Evolutionary conservation across 2,888 invertebrate species (phyloP).

Genomic region (Lagria hirta): DNA sequence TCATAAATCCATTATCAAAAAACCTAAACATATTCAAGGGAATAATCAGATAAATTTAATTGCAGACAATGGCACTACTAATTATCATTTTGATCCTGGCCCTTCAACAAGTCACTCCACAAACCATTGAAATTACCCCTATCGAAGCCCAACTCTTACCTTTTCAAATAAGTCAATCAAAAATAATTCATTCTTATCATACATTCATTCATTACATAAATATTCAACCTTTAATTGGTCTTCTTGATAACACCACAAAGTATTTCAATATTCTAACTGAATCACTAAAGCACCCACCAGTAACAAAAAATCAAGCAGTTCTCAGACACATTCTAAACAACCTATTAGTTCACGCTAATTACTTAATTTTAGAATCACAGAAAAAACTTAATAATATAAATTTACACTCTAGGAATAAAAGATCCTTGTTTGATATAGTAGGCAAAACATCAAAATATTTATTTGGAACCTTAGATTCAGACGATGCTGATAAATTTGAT

Average conservation of each 20-base stretch:
- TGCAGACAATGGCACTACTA: conserved; percentile 7
- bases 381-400: conserved; percentile 15
- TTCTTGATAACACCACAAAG: conserved; percentile 14
- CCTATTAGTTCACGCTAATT: conserved; percentile 8
- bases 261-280: conserved; percentile 9
- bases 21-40: conserved; percentile 8
- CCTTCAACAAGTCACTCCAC: conserved; percentile 1
- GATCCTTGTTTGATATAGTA: conserved; percentile 8
- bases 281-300: no score
- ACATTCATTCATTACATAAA: conserved; percentile 26
- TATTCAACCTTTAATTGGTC: conserved; percentile 10
- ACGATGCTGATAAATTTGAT: conserved; percentile 10
- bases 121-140: conserved; percentile 3
- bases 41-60: no score
- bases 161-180: conserved; percentile 14
- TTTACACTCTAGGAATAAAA: conserved; percentile 5
- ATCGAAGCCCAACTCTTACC: conserved; percentile 12
- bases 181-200: conserved; percentile 13
- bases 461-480: conserved; percentile 11
- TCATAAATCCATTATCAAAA: conserved; percentile 22
- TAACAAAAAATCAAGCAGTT: neutral
- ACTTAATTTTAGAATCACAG: conserved; percentile 10
- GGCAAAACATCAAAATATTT: conserved; percentile 13
- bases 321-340: conserved; percentile 2
- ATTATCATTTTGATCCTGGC: conserved; percentile 2